A percentile compares a stretch with the other conserved stretches of the same genome.
Evolutionary conservation across 2,888 invertebrate species (phyloP).

Genomic region (Geotrupes spiniger): DNA sequence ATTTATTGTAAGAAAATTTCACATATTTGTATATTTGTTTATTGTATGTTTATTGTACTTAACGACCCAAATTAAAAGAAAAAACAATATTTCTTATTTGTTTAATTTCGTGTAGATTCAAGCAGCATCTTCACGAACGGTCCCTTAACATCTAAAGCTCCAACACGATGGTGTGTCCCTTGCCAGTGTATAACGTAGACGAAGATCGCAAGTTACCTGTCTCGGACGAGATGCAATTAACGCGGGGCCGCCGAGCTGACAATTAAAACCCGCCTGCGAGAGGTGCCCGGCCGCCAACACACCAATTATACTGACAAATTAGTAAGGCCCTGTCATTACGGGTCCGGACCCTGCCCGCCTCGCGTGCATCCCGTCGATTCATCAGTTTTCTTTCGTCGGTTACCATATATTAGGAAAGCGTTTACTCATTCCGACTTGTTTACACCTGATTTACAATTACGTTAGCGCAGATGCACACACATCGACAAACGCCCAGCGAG

Average conservation of each 20-base stretch:
- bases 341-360: conserved; percentile 20
- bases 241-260: conserved; percentile 44
- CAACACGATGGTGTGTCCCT: too few species aligned
- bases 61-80: too few species aligned
- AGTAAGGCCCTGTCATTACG: conserved; percentile 45
- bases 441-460: conserved; percentile 2
- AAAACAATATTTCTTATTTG: too few species aligned
- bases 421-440: conserved; percentile 21
- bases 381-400: conserved; percentile 27
- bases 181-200: too few species aligned
- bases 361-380: conserved; percentile 24
- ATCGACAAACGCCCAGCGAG: too few species aligned
- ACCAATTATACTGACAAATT: conserved; percentile 49
- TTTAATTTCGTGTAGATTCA: too few species aligned
- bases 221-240: conserved; percentile 42
- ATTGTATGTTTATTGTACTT: too few species aligned
- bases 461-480: conserved; percentile 1
- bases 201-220: conserved; percentile 27
- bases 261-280: conserved; percentile 47
- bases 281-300: conserved; percentile 42
- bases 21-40: too few species aligned
- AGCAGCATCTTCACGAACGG: too few species aligned
- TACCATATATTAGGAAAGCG: conserved; percentile 30
- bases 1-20: too few species aligned
- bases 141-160: too few species aligned